phyloP scores from a whole-genome alignment of 2,113 vertebrate species.

The Pluvianellus socialis region DNA sequence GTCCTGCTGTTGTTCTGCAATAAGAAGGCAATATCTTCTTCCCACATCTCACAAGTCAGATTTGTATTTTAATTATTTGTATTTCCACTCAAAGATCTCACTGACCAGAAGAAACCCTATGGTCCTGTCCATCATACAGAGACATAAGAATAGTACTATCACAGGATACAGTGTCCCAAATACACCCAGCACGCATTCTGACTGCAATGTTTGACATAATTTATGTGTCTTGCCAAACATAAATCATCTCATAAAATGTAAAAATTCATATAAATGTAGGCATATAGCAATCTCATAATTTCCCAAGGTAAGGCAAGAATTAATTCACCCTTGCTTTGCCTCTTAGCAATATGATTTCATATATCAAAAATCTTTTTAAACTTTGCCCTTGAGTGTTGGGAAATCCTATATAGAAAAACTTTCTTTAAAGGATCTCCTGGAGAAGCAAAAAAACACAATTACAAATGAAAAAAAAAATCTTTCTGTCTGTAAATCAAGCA shows the following conservation, averaged over 20 bases:
- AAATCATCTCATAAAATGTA: neutral
- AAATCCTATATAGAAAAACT: neutral
- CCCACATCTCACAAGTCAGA: neutral
- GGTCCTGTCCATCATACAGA: neutral
- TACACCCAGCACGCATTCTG: neutral
- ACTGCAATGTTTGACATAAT: neutral
- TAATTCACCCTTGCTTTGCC: neutral
- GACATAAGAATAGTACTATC: neutral
- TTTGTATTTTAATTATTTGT: neutral
- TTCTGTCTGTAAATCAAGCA: neutral
- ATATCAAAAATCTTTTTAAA: neutral
- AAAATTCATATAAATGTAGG: neutral
- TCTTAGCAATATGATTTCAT: neutral
- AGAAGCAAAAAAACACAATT: neutral
- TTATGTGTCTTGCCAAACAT: neutral
- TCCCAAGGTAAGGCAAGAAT: neutral
- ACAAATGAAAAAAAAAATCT: neutral
- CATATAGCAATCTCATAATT: neutral
- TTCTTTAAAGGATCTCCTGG: neutral
- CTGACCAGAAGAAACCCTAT: neutral
- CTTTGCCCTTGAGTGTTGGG: neutral
- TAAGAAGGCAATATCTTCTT: neutral
- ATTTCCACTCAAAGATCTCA: neutral
- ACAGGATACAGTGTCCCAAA: neutral
- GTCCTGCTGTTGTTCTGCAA: neutral